phyloP scores from a whole-genome alignment of 2,797 vertebrate species.

The Peromyscus eremicus region DNA sequence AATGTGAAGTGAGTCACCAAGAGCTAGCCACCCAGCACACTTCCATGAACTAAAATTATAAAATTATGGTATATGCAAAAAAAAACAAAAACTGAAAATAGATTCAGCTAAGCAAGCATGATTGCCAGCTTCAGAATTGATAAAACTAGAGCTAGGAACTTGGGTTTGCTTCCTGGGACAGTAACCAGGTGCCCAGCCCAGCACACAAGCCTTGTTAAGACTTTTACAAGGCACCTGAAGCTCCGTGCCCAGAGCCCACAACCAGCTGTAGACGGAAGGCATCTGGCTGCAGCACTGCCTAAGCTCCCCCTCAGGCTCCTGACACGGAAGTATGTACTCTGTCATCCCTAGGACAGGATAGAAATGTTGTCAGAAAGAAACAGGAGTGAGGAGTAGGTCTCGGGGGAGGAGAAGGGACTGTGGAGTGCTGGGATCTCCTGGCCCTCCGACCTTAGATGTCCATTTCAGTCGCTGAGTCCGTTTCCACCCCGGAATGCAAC shows the following conservation, averaged over 20 bases:
- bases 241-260: background rate
- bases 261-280: background rate
- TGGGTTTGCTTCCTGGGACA: too few species aligned
- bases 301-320: too few species aligned
- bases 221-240: background rate
- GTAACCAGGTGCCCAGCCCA: background rate
- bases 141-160: background rate
- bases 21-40: background rate
- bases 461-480: background rate
- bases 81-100: slow-evolving; percentile 17
- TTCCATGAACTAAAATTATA: slow-evolving; percentile 53
- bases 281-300: rapidly evolving
- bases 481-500: background rate
- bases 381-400: background rate
- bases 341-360: background rate
- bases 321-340: background rate
- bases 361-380: background rate
- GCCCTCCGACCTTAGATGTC: background rate
- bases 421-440: background rate
- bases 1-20: slow-evolving; percentile 49
- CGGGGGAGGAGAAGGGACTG: background rate
- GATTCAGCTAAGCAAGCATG: background rate
- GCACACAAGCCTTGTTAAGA: background rate
- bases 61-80: background rate
- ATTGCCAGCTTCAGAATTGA: background rate